Conservation (phyloP, 1,140 invertebrate genomes). For the Pemphigus obesinymphae region DNA sequence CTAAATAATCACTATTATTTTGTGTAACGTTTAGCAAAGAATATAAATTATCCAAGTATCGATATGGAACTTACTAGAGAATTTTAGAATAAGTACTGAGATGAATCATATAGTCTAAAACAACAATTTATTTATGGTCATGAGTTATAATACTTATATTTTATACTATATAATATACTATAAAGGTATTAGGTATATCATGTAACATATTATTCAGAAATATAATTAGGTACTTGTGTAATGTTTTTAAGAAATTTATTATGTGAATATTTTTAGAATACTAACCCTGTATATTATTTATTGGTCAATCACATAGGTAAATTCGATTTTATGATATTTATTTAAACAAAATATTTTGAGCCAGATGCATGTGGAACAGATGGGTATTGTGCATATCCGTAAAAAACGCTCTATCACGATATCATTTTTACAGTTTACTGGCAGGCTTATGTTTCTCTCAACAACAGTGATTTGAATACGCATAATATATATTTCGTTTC, state of each 20-base stretch:
- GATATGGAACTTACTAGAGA: not conserved
- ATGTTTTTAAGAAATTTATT: too few species aligned
- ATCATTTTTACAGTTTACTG: not conserved
- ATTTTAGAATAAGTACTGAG: not conserved
- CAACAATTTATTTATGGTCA: not conserved
- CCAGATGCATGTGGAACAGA: not conserved
- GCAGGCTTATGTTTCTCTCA: not conserved
- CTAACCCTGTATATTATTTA: not conserved
- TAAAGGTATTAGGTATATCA: not conserved
- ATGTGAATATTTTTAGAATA: not conserved
- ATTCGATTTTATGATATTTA: not conserved
- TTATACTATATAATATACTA: not conserved
- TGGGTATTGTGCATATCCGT: not conserved
- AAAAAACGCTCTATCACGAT: constrained; percentile 34
- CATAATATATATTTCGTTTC: not conserved
- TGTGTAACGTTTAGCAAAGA: too few species aligned
- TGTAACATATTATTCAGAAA: too few species aligned
- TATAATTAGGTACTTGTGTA: too few species aligned
- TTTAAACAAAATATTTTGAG: not conserved
- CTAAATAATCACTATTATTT: not conserved
- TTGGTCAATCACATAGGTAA: not conserved
- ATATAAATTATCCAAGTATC: not conserved
- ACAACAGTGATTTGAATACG: constrained; percentile 32
- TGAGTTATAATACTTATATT: too few species aligned
- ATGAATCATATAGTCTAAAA: not conserved